Evolutionary conservation across 2,888 invertebrate genomes (phyloP), one percentile per base, ranked within the genome.

Genomic region (Meloe dianella): DNA sequence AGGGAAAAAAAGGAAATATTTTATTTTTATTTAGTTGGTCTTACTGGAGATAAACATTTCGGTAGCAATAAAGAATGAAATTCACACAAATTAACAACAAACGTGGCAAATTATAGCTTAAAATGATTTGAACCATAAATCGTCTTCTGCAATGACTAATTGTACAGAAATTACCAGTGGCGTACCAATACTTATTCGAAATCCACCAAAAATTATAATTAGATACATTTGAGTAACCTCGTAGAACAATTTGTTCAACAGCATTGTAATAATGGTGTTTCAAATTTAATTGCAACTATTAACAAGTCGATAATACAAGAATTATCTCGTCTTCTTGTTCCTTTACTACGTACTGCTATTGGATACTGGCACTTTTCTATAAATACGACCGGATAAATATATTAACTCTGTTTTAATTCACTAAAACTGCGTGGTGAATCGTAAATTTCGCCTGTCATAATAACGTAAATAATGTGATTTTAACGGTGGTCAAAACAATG

Each of bases 311-410:
- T 57, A 14, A 20, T 20, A 56, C 24, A 27, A n/a, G 29, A 10
- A 27, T 57, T 57, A 20, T n/a, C 27, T 29, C 22, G 9, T 57
- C 29, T 2, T 9, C 56, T 24, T 10, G 2, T 12, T 10, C 20
- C 22, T n/a, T 14, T 5, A 61, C 59, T 35, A 54, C 60, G 64
- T 69, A 64, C 56, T 57, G 61, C 64, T 64, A 61, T 64, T 32
- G 54, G 63, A 70, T 75, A 76, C 77, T 78, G 76, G 78, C 77
- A 77, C 76, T 76, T 77, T 77, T 76, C 79, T 79, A 79, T 79
- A 79, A 78, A 79, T 79, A 79, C 71, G 67, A 76, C 78, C 77
- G 78, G 78, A 78, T 78, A 77, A 78, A 79, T 77, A 77, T 78
- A 78, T 78, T 77, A 77, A 74, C 73, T 72, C 73, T 57, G 73